Conservation (phyloP, 1,140 invertebrate species). For the Artemia franciscana region DNA sequence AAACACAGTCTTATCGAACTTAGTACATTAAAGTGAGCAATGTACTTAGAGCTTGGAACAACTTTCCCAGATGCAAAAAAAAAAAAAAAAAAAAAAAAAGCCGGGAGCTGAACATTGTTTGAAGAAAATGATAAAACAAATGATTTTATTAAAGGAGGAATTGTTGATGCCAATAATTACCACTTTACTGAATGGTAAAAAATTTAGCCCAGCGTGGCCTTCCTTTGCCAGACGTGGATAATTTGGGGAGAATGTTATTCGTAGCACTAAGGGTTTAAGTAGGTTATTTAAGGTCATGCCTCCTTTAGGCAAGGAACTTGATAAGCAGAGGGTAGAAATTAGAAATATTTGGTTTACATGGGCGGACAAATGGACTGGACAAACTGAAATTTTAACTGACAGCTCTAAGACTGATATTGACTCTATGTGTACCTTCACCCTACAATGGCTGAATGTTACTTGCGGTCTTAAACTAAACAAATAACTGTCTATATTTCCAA, state of each 20-base stretch:
- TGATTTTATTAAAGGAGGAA: background rate
- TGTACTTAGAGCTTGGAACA: background rate
- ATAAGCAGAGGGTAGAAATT: background rate
- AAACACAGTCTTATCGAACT: no score
- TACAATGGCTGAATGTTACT: background rate
- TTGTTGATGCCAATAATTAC: background rate
- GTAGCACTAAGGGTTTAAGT: background rate
- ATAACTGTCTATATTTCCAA: background rate
- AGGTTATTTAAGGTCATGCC: background rate
- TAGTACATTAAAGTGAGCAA: no score
- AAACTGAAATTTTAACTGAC: background rate
- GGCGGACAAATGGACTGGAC: background rate
- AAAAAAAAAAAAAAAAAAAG: background rate
- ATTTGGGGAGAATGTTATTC: background rate
- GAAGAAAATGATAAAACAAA: background rate
- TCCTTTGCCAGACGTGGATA: background rate
- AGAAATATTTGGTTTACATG: background rate
- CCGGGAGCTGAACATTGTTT: background rate
- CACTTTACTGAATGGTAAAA: background rate
- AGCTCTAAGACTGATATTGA: background rate
- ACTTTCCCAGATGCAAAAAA: background rate
- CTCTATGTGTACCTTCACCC: background rate
- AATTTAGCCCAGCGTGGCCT: background rate
- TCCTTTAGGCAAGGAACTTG: background rate
- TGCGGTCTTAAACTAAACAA: background rate